Percentiles rank a stretch among this genome's conserved stretches.
These are phyloP conservation scores for Holothuria scabra DNA, from an alignment of 53 echinoderm and acorn worm genomes.

Conservation along the genomic window DNA sequence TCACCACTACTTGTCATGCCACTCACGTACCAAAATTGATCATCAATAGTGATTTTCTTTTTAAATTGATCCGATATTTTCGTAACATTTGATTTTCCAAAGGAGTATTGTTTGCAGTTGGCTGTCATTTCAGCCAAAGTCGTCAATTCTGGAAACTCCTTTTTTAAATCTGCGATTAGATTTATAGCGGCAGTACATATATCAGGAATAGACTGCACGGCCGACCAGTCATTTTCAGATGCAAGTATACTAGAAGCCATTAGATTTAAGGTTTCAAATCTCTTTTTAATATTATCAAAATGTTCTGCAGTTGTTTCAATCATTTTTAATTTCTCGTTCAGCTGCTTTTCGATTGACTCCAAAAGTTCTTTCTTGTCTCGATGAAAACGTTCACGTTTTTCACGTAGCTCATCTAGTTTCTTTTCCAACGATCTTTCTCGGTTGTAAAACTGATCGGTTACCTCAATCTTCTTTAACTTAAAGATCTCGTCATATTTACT, in stretches of 20 bases:
- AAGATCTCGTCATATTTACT: neutral
- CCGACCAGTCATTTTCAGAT: neutral
- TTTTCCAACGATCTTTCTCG: neutral
- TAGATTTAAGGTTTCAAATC: neutral
- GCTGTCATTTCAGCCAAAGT: neutral
- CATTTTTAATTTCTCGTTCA: neutral
- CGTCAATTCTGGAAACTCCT: neutral
- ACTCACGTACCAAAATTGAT: no score
- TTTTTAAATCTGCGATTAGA: constrained; percentile 7
- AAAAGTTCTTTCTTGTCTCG: neutral
- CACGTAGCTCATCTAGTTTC: neutral
- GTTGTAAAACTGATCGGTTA: neutral
- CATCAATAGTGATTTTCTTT: no score
- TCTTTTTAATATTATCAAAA: neutral
- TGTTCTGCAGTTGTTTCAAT: neutral
- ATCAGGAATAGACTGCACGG: constrained; percentile 17
- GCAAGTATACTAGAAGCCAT: neutral
- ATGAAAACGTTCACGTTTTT: neutral
- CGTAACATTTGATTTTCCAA: no score
- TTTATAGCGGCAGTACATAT: neutral
- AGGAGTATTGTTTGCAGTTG: no score
- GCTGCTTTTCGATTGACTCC: neutral
- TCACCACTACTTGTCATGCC: neutral
- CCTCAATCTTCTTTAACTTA: neutral
- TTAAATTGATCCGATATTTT: neutral